Evolutionary conservation across 2,888 invertebrate genomes (phyloP).

Genomic region (Rhogogaster chlorosoma): DNA sequence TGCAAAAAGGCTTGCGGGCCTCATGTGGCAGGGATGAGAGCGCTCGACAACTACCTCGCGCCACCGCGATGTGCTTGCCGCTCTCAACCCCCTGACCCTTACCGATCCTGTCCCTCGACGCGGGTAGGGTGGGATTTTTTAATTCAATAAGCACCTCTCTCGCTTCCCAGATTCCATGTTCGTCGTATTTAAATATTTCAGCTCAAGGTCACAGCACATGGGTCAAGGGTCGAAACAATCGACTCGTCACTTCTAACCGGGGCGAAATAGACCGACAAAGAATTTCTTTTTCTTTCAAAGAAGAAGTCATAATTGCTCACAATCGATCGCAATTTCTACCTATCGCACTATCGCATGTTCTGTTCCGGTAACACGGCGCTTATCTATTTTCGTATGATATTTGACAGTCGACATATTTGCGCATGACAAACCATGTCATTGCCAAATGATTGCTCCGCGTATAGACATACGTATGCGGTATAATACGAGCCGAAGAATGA

Average conservation of each 20-base stretch:
- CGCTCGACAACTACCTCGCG: slow-evolving; percentile 1
- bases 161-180: background rate
- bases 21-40: slow-evolving; percentile 3
- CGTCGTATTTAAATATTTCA: slow-evolving; percentile 17
- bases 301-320: no score
- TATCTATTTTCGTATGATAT: no score
- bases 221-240: slow-evolving; percentile 16
- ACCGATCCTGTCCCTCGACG: slow-evolving; percentile 7
- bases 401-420: no score
- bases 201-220: background rate
- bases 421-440: no score
- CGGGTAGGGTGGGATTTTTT: slow-evolving; percentile 37
- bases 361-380: no score
- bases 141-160: slow-evolving; percentile 47
- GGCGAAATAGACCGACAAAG: background rate
- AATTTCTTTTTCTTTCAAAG: no score
- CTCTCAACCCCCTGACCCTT: slow-evolving; percentile 1
- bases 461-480: no score
- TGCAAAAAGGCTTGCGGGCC: slow-evolving; percentile 35
- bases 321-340: no score
- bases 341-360: no score
- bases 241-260: background rate
- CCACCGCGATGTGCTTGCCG: background rate
- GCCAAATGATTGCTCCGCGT: no score
- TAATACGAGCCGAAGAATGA: no score